A percentile compares a stretch with the other conserved stretches of the same genome.
Evolutionary conservation across 2,888 invertebrate genomes (phyloP).

Genomic region (Deilephila porcellus): DNA sequence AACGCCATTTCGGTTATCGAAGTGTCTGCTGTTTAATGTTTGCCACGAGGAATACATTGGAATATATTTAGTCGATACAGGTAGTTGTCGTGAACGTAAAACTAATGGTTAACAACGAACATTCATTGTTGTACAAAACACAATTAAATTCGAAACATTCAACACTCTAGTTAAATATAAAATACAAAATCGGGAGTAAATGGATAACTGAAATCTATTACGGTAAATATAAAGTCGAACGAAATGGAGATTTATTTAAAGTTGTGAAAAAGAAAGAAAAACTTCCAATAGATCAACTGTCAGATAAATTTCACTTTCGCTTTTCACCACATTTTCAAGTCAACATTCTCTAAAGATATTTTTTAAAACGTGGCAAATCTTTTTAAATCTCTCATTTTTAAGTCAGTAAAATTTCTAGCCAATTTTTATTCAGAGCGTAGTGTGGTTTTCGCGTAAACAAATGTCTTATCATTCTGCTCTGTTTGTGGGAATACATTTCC

Average conservation of each 20-base stretch:
- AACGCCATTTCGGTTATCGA: constrained; percentile 60
- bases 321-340: not conserved
- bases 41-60: constrained; percentile 38
- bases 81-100: not conserved
- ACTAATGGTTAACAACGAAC: not conserved
- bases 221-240: not conserved
- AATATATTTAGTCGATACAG: not conserved
- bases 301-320: not conserved
- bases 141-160: not conserved
- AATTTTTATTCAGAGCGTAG: not conserved
- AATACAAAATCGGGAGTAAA: no score
- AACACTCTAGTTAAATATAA: not conserved
- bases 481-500: constrained; percentile 9
- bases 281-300: not conserved
- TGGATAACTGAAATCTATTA: no score
- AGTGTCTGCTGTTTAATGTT: constrained; percentile 43
- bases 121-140: not conserved
- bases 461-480: not conserved
- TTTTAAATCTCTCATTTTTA: not conserved
- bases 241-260: not conserved
- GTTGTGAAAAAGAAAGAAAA: not conserved
- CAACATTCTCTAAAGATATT: not conserved
- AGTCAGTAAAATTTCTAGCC: constrained; percentile 1
- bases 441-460: not conserved
- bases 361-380: not conserved